A percentile compares a stretch with the other conserved stretches of the same genome.
Conservation (phyloP, 2,888 invertebrate genomes). For the Hirtodrosophila duncani region DNA sequence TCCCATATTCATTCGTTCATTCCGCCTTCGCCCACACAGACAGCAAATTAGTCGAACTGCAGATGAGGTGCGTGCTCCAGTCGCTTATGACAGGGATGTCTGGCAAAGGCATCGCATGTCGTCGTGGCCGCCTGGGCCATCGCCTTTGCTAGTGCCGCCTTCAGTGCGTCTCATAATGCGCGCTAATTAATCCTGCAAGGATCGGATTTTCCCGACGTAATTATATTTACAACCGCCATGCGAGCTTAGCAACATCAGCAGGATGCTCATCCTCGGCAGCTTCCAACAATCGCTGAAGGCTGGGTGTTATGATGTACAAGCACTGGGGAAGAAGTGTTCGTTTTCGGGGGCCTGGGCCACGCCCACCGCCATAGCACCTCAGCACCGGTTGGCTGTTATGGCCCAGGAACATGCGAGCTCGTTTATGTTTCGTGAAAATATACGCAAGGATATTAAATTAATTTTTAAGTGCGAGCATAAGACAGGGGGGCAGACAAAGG, state of each 20-base stretch:
- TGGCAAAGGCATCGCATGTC: too few species aligned
- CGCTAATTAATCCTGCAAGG: conserved; percentile 79
- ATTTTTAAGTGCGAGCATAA: conserved; percentile 70
- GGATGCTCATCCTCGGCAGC: conserved; percentile 19
- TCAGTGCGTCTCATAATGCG: conserved; percentile 75
- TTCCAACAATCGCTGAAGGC: conserved; percentile 17
- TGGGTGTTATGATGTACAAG: conserved; percentile 43
- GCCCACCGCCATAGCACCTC: conserved; percentile 24
- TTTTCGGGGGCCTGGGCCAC: neutral
- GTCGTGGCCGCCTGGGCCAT: too few species aligned
- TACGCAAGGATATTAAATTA: conserved; percentile 75
- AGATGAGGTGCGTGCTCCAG: conserved; percentile 11
- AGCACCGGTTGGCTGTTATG: conserved; percentile 49
- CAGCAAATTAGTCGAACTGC: conserved; percentile 44
- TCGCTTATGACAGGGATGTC: too few species aligned
- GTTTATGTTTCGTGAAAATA: conserved; percentile 50
- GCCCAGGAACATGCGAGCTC: conserved; percentile 62
- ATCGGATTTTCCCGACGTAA: conserved; percentile 77
- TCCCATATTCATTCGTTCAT: conserved; percentile 11
- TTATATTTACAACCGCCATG: conserved; percentile 73
- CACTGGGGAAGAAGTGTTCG: neutral
- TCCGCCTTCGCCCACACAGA: neutral
- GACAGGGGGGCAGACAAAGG: conserved; percentile 26
- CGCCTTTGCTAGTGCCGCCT: conserved; percentile 30
- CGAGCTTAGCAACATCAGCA: conserved; percentile 50